Evolutionary conservation across 1,140 invertebrate species (phyloP).

Genomic region (Aradophagus sp.): DNA sequence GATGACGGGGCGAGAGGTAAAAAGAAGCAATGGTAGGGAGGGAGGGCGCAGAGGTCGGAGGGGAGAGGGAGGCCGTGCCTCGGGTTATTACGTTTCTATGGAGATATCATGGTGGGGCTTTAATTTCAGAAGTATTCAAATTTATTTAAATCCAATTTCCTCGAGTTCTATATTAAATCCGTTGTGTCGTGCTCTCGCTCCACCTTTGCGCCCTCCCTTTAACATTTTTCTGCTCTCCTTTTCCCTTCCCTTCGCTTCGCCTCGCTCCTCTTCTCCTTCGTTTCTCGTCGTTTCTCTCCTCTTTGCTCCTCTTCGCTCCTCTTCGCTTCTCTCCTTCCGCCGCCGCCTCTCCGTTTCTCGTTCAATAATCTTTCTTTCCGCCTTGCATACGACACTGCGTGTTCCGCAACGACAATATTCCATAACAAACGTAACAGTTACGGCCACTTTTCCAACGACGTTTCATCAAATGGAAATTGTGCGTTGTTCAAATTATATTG

Average conservation of each 20-base stretch:
- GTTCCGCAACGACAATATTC: constrained; percentile 17
- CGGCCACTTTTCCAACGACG: too few species aligned
- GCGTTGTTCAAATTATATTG: too few species aligned
- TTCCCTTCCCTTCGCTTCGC: constrained; percentile 17
- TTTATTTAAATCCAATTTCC: constrained; percentile 73
- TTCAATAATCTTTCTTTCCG: constrained; percentile 54
- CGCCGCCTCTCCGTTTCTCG: too few species aligned
- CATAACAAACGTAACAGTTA: constrained; percentile 5
- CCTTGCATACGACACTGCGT: constrained; percentile 23
- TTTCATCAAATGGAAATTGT: too few species aligned
- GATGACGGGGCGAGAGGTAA: constrained; percentile 47
- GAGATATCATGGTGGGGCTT: constrained; percentile 70
- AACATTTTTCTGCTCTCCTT: constrained; percentile 42
- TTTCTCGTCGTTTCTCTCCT: too few species aligned
- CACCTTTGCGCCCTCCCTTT: constrained; percentile 42
- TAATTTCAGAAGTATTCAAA: constrained; percentile 74
- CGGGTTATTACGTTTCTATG: constrained; percentile 71
- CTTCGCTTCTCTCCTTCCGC: too few species aligned
- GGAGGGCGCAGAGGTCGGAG: constrained; percentile 28
- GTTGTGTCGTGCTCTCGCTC: constrained; percentile 57
- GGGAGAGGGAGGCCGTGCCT: constrained; percentile 50
- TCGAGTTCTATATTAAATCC: constrained; percentile 66
- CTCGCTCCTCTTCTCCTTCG: too few species aligned
- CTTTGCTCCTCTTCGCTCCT: too few species aligned
- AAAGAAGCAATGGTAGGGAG: constrained; percentile 45